Base-by-base conservation (phyloP, 2,113 vertebrate genomes). In the Psilopogon haemacephalus region DNA sequence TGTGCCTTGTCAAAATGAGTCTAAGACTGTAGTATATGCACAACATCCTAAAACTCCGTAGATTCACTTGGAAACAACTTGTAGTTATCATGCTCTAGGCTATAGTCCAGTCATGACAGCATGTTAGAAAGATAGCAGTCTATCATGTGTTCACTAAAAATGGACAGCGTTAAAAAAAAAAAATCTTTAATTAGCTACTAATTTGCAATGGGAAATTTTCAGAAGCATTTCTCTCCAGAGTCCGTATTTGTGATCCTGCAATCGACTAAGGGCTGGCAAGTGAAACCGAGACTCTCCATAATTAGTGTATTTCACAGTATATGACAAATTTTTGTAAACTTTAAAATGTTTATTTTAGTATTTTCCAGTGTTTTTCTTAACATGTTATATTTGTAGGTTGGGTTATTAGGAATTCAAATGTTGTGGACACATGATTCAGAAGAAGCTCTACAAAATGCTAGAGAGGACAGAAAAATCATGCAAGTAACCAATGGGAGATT, bases 331-430 rank as follows among this genome's bases (percentile, higher is more conserved):
- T 77, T 65, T 14, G 8, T 55, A 64, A 44, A 17, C 32, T 77
- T 62, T 26, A 2, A 65, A 50, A 32, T 26, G 8, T 35, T 62
- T 92, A 11, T 88, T 21, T 95, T 33, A 67, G 50, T 24, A 52
- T 3, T 42, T 46, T 90, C 27, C 26, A 64, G n/a, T 73, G 46
- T 71, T 76, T 38, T 85, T 84, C 40, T 94, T 86, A 70, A 37
- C 71, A 26, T 89, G 33, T 38, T 84, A 64, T 15, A 78, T 90
- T 86, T 95, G 38, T 92, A 99, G 98, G 98, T 99, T 68, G 99
- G 98, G n/a, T 98, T 99, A 78, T 93, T 99, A 77, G 98, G 98
- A 80, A 96, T 99, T 95, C 99, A 99, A 92, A 98, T 99, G 97
- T 92, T 99, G 86, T 99, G 99, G 99, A 99, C 99, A 40, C 97